These are phyloP conservation scores for Trypoxylon attenuatum DNA, from an alignment of 2,888 invertebrate species.

Conservation along the genomic window DNA sequence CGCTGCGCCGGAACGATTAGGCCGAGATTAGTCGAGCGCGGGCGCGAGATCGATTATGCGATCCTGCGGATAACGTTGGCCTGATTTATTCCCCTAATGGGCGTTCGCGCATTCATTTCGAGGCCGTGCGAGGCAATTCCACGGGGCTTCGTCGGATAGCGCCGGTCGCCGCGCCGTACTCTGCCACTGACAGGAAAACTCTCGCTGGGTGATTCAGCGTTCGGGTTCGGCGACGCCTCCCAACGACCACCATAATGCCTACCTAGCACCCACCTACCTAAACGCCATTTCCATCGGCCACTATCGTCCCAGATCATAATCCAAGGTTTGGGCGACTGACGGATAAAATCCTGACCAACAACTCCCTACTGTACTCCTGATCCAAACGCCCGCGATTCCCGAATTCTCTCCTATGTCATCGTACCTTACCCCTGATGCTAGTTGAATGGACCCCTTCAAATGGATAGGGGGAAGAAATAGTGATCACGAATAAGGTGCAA, in stretches of 20 bases:
- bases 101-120: conserved; percentile 74
- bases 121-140: conserved; percentile 71
- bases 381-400: conserved; percentile 21
- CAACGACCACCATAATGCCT: conserved; percentile 66
- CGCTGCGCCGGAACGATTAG: conserved; percentile 51
- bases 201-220: conserved; percentile 74
- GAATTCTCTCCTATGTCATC: no score
- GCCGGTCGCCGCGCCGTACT: conserved; percentile 51
- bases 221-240: conserved; percentile 73
- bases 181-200: conserved; percentile 75
- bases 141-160: conserved; percentile 63
- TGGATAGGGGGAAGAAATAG: no score
- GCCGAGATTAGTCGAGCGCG: conserved; percentile 51
- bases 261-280: conserved; percentile 57
- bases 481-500: no score
- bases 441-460: no score
- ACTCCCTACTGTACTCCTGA: conserved; percentile 36
- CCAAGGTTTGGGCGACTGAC: conserved; percentile 51
- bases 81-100: conserved; percentile 75
- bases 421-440: no score
- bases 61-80: conserved; percentile 72
- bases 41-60: conserved; percentile 70
- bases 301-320: conserved; percentile 61
- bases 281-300: conserved; percentile 60
- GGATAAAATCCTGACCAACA: conserved; percentile 51